Evolutionary conservation across 1,140 invertebrate genomes (phyloP).

Genomic region (Polypedilum pembai): DNA sequence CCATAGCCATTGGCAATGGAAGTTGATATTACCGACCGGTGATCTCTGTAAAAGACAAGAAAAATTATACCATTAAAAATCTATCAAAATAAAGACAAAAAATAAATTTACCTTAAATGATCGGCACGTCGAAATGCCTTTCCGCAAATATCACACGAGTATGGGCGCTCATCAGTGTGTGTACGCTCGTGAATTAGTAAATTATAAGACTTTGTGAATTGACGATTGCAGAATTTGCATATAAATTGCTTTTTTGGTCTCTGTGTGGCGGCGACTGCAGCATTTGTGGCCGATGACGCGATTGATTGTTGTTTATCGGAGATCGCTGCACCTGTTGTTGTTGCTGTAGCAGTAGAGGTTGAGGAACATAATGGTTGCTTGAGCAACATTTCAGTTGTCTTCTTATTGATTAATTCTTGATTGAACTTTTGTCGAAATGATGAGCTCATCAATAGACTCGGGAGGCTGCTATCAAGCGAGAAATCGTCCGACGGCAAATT

Average conservation of each 20-base stretch:
- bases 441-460: slow-evolving; percentile 30
- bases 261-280: slow-evolving; percentile 51
- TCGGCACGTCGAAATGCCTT: slow-evolving; percentile 95
- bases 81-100: neutral
- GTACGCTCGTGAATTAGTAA: slow-evolving; percentile 95
- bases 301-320: slow-evolving; percentile 39
- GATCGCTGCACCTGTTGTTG: neutral
- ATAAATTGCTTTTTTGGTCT: slow-evolving; percentile 93
- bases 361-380: slow-evolving; percentile 56
- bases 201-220: slow-evolving; percentile 98
- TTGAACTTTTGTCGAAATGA: slow-evolving; percentile 31
- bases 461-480: neutral
- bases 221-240: slow-evolving; percentile 93
- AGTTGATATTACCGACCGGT: slow-evolving; percentile 16
- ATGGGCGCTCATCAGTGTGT: slow-evolving; percentile 96
- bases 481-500: slow-evolving; percentile 25
- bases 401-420: slow-evolving; percentile 37
- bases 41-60: neutral
- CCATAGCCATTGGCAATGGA: slow-evolving; percentile 7
- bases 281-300: slow-evolving; percentile 47
- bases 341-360: neutral
- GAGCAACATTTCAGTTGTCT: slow-evolving; percentile 40
- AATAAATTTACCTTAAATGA: slow-evolving; percentile 61
- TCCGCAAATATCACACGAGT: slow-evolving; percentile 95
- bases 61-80: neutral